Evolutionary conservation across 2,113 vertebrate genomes (phyloP), one percentile per base, ranked within the genome.

Genomic region (Lucifuga dentata): DNA sequence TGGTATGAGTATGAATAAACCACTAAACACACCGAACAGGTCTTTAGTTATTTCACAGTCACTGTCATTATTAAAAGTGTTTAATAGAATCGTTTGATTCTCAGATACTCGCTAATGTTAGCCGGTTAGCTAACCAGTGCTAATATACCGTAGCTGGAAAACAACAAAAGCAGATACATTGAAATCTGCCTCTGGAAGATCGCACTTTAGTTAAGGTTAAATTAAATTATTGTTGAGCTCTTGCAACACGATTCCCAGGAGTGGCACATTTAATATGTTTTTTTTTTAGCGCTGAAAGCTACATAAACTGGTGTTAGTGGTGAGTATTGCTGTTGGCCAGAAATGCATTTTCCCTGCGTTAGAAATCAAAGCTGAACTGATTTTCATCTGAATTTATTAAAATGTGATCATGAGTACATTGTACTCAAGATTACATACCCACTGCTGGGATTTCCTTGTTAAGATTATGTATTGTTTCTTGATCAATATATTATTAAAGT

Each of bases 291-390:
- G 3, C 26, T 5, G 26, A 3, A 11, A n/a, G 51, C 19, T 44
- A 68, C 26, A 44, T 12, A 2, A 3, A 5, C 9, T 23, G 17
- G 13, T 21, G 11, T 6, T 1, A 11, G 6, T 49, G 29, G 48
- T n/a, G 45, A 16, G 21, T 11, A 8, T 2, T 3, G 39, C 11
- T 73, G 85, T 83, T 87, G 87, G 83, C 66, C 83, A 81, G 11
- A 69, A 32, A 78, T 52, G 51, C 9, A 0, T 68, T 73, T 87
- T 3, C 69, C 73, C 83, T 86, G 85, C 70, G 87, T 87, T 79
- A 52, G 12, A 7, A 5, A 0, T 4, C 6, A 12, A 19, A 8
- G 0, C 15, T 2, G 11, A 1, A 12, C 7, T 29, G 26, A 29
- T 7, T 29, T 29, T 7, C 26, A 29, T 29, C 26, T 29, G 26